Percentiles rank a stretch among this genome's conserved stretches.
Conservation (phyloP, 2,113 vertebrate species). For the Periophthalmodon schlosseri region DNA sequence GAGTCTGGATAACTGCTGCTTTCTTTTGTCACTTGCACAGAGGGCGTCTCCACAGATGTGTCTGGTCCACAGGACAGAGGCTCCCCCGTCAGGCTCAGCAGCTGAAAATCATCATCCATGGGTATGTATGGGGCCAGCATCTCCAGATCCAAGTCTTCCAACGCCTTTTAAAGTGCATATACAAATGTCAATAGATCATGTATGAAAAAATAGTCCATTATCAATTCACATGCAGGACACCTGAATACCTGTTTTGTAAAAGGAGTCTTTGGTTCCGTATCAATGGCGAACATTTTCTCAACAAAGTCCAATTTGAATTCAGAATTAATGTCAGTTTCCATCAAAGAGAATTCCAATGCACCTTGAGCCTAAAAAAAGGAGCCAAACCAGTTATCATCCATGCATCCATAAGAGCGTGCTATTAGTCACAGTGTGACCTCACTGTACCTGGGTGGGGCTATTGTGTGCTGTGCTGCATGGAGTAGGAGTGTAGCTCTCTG, state of each 20-base stretch:
- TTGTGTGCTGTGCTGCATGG: constrained; percentile 76
- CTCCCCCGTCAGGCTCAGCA: constrained; percentile 84
- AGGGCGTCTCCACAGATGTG: constrained; percentile 71
- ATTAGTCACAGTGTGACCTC: not conserved
- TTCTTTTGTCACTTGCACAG: constrained; percentile 68
- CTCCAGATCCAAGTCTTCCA: constrained; percentile 89
- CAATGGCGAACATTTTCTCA: constrained; percentile 97
- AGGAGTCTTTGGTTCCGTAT: constrained; percentile 89
- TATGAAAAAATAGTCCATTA: not conserved
- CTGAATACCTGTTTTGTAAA: constrained; percentile 87
- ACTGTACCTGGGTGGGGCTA: constrained; percentile 82
- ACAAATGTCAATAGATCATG: not conserved
- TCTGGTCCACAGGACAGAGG: constrained; percentile 70
- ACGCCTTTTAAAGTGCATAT: constrained; percentile 46
- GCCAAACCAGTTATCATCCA: not conserved
- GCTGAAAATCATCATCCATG: constrained; percentile 98
- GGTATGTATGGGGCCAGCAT: constrained; percentile 98
- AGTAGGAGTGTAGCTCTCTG: constrained; percentile 75
- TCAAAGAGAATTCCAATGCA: constrained; percentile 86
- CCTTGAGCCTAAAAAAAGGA: constrained; percentile 78
- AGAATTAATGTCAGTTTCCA: constrained; percentile 88
- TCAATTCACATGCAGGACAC: not conserved
- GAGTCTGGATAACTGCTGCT: constrained; percentile 72
- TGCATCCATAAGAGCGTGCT: not conserved
- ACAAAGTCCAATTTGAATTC: constrained; percentile 96